Conservation (phyloP, 2,797 vertebrate genomes). For the Argentina silus region DNA sequence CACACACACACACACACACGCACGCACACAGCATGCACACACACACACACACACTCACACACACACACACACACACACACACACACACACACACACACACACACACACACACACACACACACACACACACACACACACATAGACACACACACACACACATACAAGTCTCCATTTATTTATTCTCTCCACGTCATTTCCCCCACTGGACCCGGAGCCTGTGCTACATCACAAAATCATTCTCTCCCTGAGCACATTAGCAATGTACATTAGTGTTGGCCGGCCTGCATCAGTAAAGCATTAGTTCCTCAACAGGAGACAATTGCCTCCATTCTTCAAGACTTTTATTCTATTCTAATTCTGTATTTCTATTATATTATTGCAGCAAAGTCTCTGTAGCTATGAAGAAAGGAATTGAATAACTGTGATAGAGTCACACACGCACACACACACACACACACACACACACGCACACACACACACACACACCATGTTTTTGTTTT, state of each 20-base stretch:
- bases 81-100: background rate
- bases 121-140: background rate
- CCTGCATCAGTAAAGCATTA: background rate
- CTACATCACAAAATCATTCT: background rate
- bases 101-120: background rate
- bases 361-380: too few relatives aligned
- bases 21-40: background rate
- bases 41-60: conserved; percentile 8
- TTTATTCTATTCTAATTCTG: too few relatives aligned
- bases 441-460: background rate
- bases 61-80: conserved; percentile 1
- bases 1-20: background rate
- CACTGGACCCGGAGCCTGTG: background rate
- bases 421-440: background rate
- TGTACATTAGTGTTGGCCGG: background rate
- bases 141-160: background rate
- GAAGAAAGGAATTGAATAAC: too few relatives aligned
- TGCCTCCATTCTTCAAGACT: background rate
- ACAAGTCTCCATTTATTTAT: background rate
- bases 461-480: background rate
- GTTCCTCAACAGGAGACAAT: background rate
- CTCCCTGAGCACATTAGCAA: background rate
- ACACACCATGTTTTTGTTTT: background rate
- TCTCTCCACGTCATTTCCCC: background rate
- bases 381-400: too few relatives aligned